Percentiles rank a stretch among this genome's conserved stretches.
Conservation (phyloP, 2,113 vertebrate species). For the Menura novaehollandiae region DNA sequence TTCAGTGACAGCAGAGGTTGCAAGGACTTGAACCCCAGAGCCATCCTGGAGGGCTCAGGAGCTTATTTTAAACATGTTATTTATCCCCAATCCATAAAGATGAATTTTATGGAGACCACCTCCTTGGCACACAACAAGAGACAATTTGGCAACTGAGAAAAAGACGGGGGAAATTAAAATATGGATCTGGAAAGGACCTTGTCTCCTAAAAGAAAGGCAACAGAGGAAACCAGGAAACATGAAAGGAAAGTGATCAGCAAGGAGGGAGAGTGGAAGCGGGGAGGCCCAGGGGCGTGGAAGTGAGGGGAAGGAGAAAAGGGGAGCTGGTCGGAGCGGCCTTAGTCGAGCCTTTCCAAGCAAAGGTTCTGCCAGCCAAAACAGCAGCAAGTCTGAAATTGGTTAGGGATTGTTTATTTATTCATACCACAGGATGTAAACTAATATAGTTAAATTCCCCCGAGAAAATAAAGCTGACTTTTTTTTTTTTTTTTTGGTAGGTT, state of each 20-base stretch:
- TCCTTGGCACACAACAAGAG: background rate
- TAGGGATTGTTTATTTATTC: constrained; percentile 57
- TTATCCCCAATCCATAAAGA: background rate
- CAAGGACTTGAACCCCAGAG: background rate
- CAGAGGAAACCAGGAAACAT: background rate
- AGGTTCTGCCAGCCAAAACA: constrained; percentile 50
- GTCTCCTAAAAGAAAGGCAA: background rate
- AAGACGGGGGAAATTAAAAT: background rate
- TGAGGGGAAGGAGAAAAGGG: background rate
- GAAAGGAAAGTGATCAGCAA: background rate
- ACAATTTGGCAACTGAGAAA: background rate
- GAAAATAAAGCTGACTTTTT: background rate
- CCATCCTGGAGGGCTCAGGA: background rate
- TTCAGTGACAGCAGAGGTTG: background rate
- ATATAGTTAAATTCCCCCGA: constrained; percentile 20
- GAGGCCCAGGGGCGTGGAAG: background rate
- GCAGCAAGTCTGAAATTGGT: constrained; percentile 40
- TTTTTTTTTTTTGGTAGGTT: background rate
- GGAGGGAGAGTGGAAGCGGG: background rate
- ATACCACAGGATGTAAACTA: constrained; percentile 61
- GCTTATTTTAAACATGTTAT: background rate
- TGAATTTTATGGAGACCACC: background rate
- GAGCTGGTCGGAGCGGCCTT: background rate
- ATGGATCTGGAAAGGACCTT: background rate
- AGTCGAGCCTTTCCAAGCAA: background rate